Percentiles rank a stretch among this genome's conserved stretches.
These are phyloP conservation scores for Piscicola geometra DNA, from an alignment of 2,888 invertebrate species.

Conservation along the genomic window DNA sequence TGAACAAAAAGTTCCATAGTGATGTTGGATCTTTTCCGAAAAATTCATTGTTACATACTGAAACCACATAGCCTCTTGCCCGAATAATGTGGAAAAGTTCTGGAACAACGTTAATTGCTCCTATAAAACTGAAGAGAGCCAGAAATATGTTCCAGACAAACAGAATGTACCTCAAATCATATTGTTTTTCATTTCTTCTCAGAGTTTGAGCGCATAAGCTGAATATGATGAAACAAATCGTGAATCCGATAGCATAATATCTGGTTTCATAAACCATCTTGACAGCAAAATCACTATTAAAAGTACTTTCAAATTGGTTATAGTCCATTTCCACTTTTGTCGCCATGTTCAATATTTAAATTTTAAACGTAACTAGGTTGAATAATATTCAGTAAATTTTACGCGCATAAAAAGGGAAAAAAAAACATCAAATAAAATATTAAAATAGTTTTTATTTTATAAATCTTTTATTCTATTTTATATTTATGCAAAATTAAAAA, in stretches of 20 bases:
- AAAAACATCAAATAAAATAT: not conserved
- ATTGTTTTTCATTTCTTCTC: not conserved
- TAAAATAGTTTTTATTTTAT: not conserved
- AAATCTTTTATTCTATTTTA: not conserved
- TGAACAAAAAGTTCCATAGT: slow-evolving; percentile 96
- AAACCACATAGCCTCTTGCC: not conserved
- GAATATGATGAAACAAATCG: not conserved
- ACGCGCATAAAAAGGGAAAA: not conserved
- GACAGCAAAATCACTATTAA: not conserved
- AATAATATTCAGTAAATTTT: too few relatives aligned
- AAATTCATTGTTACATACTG: not conserved
- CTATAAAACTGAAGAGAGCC: not conserved
- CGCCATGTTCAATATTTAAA: not conserved
- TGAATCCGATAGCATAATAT: not conserved
- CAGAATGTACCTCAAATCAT: not conserved
- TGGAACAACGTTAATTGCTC: not conserved
- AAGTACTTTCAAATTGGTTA: not conserved
- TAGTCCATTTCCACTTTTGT: not conserved
- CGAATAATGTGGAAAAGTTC: not conserved
- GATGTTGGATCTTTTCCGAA: slow-evolving; percentile 65
- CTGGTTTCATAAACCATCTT: not conserved
- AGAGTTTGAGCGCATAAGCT: not conserved
- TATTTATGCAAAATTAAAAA: not conserved
- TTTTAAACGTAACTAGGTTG: too few relatives aligned
- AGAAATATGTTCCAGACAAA: not conserved